These are phyloP conservation scores for Miichthys miiuy DNA, from an alignment of 2,797 vertebrate species.

Conservation along the genomic window DNA sequence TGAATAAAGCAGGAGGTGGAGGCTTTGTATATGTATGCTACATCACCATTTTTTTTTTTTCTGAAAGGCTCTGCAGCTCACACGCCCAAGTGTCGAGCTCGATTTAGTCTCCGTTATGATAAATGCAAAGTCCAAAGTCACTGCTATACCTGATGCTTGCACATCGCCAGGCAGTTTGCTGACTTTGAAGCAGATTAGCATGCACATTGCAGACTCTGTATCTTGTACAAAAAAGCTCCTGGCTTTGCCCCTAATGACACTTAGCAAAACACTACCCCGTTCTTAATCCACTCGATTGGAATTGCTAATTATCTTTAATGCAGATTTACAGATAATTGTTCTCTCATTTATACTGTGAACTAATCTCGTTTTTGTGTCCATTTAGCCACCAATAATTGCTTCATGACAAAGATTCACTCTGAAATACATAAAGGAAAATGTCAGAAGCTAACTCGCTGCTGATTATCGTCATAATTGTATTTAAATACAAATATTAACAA, in stretches of 20 bases:
- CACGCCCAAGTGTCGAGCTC: conserved; percentile 52
- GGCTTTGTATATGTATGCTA: conserved; percentile 54
- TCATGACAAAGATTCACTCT: conserved; percentile 46
- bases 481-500: conserved; percentile 37
- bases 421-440: conserved; percentile 31
- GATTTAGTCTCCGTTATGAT: conserved; percentile 60
- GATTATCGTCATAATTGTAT: conserved; percentile 37
- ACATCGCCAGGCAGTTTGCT: conserved; percentile 55
- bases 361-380: conserved; percentile 67
- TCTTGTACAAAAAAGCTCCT: conserved; percentile 61
- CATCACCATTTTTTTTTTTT: conserved; percentile 49
- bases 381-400: conserved; percentile 64
- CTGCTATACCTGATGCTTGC: conserved; percentile 54
- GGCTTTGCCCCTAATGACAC: conserved; percentile 73
- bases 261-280: conserved; percentile 68
- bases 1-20: conserved; percentile 63
- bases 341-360: conserved; percentile 61
- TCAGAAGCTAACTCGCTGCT: conserved; percentile 27
- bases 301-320: conserved; percentile 78
- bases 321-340: conserved; percentile 77
- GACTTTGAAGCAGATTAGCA: conserved; percentile 65
- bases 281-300: conserved; percentile 75
- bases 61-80: conserved; percentile 33
- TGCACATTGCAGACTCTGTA: conserved; percentile 52
- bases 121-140: conserved; percentile 56